Conservation (phyloP, 2,113 vertebrate genomes). For the Neodon shergylaensis region DNA sequence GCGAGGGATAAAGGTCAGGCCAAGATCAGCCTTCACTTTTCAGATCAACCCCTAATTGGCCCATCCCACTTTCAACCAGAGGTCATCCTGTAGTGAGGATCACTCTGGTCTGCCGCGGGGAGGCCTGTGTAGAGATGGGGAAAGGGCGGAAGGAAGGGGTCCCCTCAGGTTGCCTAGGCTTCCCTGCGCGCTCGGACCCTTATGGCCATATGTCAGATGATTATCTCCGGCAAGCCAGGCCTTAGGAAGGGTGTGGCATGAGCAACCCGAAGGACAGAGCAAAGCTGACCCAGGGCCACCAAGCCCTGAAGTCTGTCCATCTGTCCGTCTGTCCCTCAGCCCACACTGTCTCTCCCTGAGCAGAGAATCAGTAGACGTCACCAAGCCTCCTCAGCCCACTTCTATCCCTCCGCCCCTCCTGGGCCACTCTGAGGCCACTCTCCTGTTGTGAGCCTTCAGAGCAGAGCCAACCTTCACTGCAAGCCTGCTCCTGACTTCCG, state of each 20-base stretch:
- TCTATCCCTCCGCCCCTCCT: not conserved
- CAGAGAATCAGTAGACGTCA: not conserved
- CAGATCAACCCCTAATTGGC: not conserved
- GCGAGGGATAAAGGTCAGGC: not conserved
- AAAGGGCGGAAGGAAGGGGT: not conserved
- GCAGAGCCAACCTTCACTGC: too few species aligned
- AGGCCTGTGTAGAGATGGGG: not conserved
- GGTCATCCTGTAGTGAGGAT: not conserved
- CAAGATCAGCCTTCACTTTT: not conserved
- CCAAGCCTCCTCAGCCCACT: not conserved
- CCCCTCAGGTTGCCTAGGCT: not conserved
- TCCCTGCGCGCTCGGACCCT: not conserved
- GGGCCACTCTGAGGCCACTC: not conserved
- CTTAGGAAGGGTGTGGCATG: rapidly evolving
- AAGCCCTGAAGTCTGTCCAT: not conserved
- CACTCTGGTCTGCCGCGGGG: not conserved
- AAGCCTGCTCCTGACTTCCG: not conserved
- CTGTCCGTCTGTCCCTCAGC: not conserved
- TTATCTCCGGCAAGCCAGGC: not conserved
- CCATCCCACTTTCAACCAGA: not conserved
- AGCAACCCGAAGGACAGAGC: not conserved
- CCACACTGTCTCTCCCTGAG: not conserved
- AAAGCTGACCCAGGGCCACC: not conserved
- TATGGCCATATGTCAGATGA: not conserved
- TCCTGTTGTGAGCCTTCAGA: not conserved